These are phyloP conservation scores for Crambe crambe DNA, from an alignment of 37 sponge, comb jelly and placozoan genomes.

Conservation along the genomic window DNA sequence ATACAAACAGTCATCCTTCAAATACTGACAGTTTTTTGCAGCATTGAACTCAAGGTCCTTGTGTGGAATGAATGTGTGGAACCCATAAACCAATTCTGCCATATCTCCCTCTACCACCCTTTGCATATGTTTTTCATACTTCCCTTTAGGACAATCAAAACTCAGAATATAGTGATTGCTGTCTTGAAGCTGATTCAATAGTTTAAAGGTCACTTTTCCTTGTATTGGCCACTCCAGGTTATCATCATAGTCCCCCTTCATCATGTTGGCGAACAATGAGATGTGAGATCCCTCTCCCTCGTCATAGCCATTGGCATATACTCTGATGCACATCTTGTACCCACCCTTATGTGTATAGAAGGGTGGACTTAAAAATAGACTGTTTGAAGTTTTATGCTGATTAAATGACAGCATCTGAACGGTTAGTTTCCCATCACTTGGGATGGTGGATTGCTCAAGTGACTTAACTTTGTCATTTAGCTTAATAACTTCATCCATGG, in stretches of 20 bases:
- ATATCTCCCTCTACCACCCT: constrained; percentile 1
- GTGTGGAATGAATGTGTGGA: not conserved
- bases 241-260: constrained; percentile 52
- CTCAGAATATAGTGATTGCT: constrained; percentile 1
- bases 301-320: constrained; percentile 40
- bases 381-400: not conserved
- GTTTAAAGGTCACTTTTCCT: constrained; percentile 21
- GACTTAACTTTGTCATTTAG: not conserved
- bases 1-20: constrained; percentile 49
- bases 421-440: not conserved
- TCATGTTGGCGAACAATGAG: constrained; percentile 33
- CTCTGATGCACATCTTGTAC: constrained; percentile 47
- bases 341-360: constrained; percentile 27
- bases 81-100: constrained; percentile 3
- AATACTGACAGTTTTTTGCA: too few relatives aligned
- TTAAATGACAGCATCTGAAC: constrained; percentile 5
- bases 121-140: not conserved
- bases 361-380: constrained; percentile 11
- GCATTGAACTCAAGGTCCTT: constrained; percentile 18
- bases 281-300: constrained; percentile 39
- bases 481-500: constrained; percentile 1
- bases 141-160: not conserved
- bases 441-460: not conserved
- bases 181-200: constrained; percentile 47
- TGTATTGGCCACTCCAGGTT: constrained; percentile 32